These are phyloP conservation scores for Pongo pygmaeus DNA, from an alignment of 2,113 vertebrate species.

Conservation along the genomic window DNA sequence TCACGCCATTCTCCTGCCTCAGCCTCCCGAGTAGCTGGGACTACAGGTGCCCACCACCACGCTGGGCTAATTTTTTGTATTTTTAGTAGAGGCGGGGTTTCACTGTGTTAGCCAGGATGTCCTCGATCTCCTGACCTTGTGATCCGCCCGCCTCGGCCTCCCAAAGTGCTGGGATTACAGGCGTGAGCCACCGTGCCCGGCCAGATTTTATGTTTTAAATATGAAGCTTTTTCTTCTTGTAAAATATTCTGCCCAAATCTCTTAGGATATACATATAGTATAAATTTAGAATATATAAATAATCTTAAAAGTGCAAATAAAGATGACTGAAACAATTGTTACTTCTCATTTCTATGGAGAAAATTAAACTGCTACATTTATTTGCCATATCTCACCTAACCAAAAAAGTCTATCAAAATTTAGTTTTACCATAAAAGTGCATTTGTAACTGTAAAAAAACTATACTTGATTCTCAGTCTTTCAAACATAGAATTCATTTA, in stretches of 20 bases:
- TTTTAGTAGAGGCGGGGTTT: too few relatives aligned
- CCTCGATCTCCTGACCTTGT: too few relatives aligned
- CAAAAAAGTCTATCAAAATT: not conserved
- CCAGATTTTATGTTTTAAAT: not conserved
- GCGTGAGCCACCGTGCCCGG: too few relatives aligned
- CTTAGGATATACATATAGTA: not conserved
- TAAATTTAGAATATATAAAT: not conserved
- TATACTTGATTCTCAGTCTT: not conserved
- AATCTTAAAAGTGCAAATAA: not conserved
- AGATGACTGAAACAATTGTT: not conserved
- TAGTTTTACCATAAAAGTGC: not conserved
- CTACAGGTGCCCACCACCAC: too few relatives aligned
- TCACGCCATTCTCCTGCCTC: too few relatives aligned
- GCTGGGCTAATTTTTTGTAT: too few relatives aligned
- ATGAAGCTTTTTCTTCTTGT: not conserved
- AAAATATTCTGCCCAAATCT: not conserved
- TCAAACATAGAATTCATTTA: not conserved
- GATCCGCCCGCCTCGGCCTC: too few relatives aligned
- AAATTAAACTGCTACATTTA: not conserved
- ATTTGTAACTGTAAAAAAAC: not conserved
- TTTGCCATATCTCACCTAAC: not conserved
- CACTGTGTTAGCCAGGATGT: too few relatives aligned
- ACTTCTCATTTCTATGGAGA: not conserved
- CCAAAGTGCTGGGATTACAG: too few relatives aligned
- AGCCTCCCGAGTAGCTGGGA: too few relatives aligned